A percentile compares a stretch with the other conserved stretches of the same genome.
Conservation (phyloP, 2,113 vertebrate species). For the Xyliphius kryptos region DNA sequence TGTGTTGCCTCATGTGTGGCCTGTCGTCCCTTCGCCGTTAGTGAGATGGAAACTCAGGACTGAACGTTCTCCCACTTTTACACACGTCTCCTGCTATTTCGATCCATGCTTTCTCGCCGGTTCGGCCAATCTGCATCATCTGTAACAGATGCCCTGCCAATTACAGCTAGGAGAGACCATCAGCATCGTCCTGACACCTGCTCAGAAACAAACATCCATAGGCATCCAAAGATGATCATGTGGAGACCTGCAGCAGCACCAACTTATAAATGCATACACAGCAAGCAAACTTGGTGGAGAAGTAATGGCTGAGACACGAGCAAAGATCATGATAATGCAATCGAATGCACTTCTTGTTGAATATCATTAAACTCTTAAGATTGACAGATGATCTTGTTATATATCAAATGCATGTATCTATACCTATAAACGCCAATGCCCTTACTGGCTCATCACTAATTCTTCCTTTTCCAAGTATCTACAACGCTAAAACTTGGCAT, state of each 20-base stretch:
- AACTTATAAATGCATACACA: not conserved
- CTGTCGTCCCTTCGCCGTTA: conserved; percentile 6
- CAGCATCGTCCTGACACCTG: conserved; percentile 52
- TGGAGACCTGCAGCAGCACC: not conserved
- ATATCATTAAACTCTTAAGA: no score
- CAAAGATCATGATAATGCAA: no score
- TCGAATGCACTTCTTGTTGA: no score
- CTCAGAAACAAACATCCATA: conserved; percentile 33
- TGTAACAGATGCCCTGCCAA: conserved; percentile 52
- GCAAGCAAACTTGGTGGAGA: not conserved
- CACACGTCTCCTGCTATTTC: conserved; percentile 34
- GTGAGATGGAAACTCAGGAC: conserved; percentile 34
- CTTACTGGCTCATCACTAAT: no score
- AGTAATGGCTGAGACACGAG: no score
- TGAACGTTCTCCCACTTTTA: conserved; percentile 37
- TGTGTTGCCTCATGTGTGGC: conserved; percentile 19
- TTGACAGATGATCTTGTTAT: no score
- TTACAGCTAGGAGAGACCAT: conserved; percentile 52
- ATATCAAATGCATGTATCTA: no score
- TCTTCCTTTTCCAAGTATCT: no score
- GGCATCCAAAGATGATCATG: conserved; percentile 7
- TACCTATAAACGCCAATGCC: no score
- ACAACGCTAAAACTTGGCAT: no score
- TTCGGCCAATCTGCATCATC: conserved; percentile 47
- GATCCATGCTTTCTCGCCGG: conserved; percentile 51